Evolutionary conservation across 1,140 invertebrate genomes (phyloP), one percentile per base, ranked within the genome.

Genomic region (Penaeus chinensis): DNA sequence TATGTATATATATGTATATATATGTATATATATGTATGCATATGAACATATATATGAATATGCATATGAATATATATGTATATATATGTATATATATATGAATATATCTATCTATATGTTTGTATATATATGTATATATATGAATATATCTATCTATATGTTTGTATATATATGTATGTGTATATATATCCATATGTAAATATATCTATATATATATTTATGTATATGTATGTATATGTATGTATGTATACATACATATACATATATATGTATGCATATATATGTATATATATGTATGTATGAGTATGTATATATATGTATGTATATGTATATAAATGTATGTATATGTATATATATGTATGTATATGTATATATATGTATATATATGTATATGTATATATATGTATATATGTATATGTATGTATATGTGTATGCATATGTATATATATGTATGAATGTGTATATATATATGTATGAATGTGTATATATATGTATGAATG

Each of bases 291-390:
- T 74, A 37, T 32, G 11, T 24, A 18, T 74, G 19, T n/a, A 10
- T 32, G 19, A 3, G 4, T 37, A 20, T 74, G 19, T 37, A n/a
- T 24, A 11, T 37, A 0, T 74, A 20, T 74, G n/a, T 11, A 74
- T 8, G 10, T 74, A 74, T 74, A 74, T 27, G 32, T 74, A 32
- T 32, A 32, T 74, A 74, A 32, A 32, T 74, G 32, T 74, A 74
- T 74, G 27, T 32, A 74, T 74, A 74, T 74, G 32, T 74, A 32
- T 74, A 74, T 74, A 32, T 74, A 74, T 74, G 10, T 74, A 74
- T 74, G 10, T 74, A 74, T 74, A 74, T 74, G 32, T 74, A 74
- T 74, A 32, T 74, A 74, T 74, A 32, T 74, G 32, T 74, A 74
- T 74, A 74, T 74, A 74, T 74, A 32, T 74, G 32, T 74, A 10